Conservation (phyloP, 2,888 invertebrate species). For the Parelbella ahira region DNA sequence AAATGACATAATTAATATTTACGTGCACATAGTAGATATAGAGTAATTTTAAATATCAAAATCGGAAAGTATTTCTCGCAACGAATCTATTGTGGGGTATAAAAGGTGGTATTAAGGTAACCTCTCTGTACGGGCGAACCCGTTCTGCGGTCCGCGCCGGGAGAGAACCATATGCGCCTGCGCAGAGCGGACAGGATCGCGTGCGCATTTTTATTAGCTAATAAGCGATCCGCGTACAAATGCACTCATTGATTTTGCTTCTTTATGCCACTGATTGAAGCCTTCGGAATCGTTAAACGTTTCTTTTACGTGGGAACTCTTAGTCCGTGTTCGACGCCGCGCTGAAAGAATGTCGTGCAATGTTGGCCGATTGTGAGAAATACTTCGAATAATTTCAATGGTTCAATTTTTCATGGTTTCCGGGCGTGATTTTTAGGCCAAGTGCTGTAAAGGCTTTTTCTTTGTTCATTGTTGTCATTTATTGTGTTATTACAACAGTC, state of each 20-base stretch:
- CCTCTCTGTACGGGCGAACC: constrained; percentile 15
- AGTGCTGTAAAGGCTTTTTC: neutral
- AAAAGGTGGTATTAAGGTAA: constrained; percentile 21
- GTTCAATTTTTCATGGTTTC: constrained; percentile 4
- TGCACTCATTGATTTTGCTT: constrained; percentile 48
- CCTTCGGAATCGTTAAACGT: constrained; percentile 28
- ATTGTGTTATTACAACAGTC: neutral
- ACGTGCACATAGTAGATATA: neutral
- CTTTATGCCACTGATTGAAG: constrained; percentile 47
- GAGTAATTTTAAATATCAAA: constrained; percentile 31
- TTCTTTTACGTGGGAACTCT: constrained; percentile 23
- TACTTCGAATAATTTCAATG: constrained; percentile 7
- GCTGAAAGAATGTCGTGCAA: constrained; percentile 23
- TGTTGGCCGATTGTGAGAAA: constrained; percentile 6
- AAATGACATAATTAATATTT: no score
- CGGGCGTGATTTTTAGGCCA: constrained; percentile 1
- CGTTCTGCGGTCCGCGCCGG: neutral
- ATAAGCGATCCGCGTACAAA: constrained; percentile 45
- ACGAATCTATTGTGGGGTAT: constrained; percentile 20
- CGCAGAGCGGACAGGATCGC: constrained; percentile 41
- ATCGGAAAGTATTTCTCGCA: constrained; percentile 9
- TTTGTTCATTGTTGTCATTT: neutral
- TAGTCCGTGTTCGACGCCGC: neutral
- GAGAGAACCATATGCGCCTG: constrained; percentile 11
- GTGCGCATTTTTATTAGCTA: constrained; percentile 55